Evolutionary conservation across 2,797 vertebrate species (phyloP).

Genomic region (Leuciscus waleckii): DNA sequence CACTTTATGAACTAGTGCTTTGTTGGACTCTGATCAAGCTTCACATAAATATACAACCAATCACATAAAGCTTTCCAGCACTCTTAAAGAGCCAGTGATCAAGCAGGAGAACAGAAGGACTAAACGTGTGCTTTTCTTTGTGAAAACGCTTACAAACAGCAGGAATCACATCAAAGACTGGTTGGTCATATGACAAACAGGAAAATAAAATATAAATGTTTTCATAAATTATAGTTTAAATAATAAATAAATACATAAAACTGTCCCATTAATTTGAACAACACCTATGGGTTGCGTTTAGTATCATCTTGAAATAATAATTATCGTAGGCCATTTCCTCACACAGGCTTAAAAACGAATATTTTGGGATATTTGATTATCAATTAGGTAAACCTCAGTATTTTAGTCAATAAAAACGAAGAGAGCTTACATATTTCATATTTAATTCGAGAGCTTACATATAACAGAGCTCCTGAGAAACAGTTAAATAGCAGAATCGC

Average conservation of each 20-base stretch:
- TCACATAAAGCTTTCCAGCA: neutral
- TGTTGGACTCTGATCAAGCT: neutral
- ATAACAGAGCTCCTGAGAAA: too few relatives aligned
- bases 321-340: too few relatives aligned
- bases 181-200: neutral
- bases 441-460: too few relatives aligned
- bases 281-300: neutral
- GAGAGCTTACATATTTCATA: too few relatives aligned
- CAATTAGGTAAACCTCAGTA: too few relatives aligned
- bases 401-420: too few relatives aligned
- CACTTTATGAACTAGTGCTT: neutral
- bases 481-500: too few relatives aligned
- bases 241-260: neutral
- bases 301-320: neutral
- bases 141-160: neutral
- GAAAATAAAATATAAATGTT: neutral
- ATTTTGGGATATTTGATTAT: too few relatives aligned
- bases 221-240: too few relatives aligned
- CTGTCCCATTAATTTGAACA: neutral
- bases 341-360: too few relatives aligned
- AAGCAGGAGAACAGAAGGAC: neutral
- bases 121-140: neutral
- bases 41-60: too few relatives aligned
- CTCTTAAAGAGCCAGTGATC: neutral
- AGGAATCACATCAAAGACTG: neutral